A percentile compares a stretch with the other conserved stretches of the same genome.
phyloP scores from a whole-genome alignment of 1,140 invertebrate genomes.

The Whitmania pigra region DNA sequence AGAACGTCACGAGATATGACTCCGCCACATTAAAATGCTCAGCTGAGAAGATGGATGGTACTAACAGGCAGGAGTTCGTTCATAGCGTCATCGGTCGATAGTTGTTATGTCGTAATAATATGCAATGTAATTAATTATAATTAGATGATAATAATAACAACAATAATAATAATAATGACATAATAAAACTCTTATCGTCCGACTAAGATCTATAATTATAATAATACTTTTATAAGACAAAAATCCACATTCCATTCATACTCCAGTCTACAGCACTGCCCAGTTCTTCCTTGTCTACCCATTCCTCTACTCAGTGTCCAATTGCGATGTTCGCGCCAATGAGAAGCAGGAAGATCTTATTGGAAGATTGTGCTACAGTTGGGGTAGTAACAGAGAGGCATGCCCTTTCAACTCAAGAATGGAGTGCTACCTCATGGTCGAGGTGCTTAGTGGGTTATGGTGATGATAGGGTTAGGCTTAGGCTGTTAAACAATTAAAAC shows the following conservation, averaged over 20 bases:
- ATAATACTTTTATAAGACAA: background rate
- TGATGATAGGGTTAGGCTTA: no score
- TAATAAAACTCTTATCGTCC: background rate
- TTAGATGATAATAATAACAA: no score
- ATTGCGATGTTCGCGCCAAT: background rate
- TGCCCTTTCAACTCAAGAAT: background rate
- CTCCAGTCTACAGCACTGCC: slow-evolving; percentile 1
- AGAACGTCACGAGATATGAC: background rate
- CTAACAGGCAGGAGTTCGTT: background rate
- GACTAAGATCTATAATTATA: background rate
- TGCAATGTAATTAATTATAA: no score
- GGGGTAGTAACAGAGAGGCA: background rate
- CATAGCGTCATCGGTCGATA: slow-evolving; percentile 1
- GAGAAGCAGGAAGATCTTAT: background rate
- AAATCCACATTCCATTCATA: background rate
- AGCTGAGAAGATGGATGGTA: background rate
- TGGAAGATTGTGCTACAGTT: background rate
- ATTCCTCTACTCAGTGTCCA: background rate
- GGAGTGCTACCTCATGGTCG: slow-evolving; percentile 1
- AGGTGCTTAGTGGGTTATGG: background rate
- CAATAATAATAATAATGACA: no score
- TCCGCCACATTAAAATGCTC: background rate
- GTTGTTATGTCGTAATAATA: no score
- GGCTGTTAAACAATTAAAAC: no score
- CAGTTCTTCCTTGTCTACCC: slow-evolving; percentile 7